phyloP scores from a whole-genome alignment of 2,113 vertebrate species.

The Barnardius zonarius region DNA sequence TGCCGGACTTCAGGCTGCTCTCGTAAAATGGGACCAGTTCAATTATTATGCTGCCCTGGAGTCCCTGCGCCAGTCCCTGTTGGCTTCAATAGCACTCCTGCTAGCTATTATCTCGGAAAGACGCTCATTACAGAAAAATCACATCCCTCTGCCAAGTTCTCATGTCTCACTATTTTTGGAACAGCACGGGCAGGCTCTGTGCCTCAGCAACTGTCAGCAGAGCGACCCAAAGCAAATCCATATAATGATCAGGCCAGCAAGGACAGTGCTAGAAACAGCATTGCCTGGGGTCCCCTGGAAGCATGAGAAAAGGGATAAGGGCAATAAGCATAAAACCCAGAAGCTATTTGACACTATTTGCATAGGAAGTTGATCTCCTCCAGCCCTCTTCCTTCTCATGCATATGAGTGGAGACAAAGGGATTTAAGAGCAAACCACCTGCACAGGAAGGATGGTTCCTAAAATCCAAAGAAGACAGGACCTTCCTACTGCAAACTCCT shows the following conservation, averaged over 20 bases:
- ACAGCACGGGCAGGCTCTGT: neutral
- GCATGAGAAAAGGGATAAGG: conserved; percentile 22
- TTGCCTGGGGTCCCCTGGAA: neutral
- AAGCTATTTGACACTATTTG: neutral
- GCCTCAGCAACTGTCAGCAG: conserved; percentile 9
- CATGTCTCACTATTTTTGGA: conserved; percentile 49
- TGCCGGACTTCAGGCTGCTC: neutral
- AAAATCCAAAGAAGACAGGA: neutral
- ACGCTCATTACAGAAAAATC: conserved; percentile 29
- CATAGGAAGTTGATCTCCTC: conserved; percentile 11
- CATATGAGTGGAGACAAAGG: conserved; percentile 14
- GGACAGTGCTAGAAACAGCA: conserved; percentile 33
- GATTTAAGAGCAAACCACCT: conserved; percentile 51
- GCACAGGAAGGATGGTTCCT: conserved; percentile 9
- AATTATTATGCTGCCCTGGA: neutral
- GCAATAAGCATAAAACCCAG: conserved; percentile 37
- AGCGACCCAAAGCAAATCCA: conserved; percentile 45
- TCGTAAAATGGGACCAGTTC: neutral
- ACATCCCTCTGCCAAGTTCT: neutral
- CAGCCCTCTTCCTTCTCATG: conserved; percentile 26
- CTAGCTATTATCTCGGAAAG: conserved; percentile 20
- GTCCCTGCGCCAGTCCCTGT: neutral
- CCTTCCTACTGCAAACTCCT: neutral
- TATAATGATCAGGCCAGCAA: neutral
- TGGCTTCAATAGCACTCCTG: neutral